Base-by-base conservation (phyloP, 2,888 invertebrate species). In the Dugesia japonica region DNA sequence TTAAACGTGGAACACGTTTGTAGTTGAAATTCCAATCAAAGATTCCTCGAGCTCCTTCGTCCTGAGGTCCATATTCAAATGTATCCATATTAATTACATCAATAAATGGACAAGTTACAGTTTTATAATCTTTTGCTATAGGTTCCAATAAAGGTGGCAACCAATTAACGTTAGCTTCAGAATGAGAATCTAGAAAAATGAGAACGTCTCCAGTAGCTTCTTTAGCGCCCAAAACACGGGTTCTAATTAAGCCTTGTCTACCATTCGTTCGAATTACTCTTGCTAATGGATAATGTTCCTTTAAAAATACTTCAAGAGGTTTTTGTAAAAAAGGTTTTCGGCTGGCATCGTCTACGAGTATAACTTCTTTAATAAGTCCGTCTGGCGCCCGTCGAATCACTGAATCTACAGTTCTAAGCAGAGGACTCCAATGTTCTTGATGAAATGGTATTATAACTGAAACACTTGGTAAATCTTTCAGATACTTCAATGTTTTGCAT, bases 21-120 rank as follows among this genome's bases (percentile, higher is more conserved):
- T 97, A 97, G 85, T 89, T 94, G 82, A 97, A 89, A 83, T 94
- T 91, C 97, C 97, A 97, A 84, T 97, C 94, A 85, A 97, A 97
- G 15, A 93, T 93, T 0, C 95, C 85, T 91, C 79, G 92, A 86
- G 92, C 92, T 0, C 94, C 94, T 83, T 92, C 92, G 86, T 94
- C 94, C 85, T 95, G 94, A 0, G 94, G 90, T 23, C 91, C 88
- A 84, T 94, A 94, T 81, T 92, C 90, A 84, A 95, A 94, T 38
- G 90, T 92, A 81, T 92, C 92, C 84, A 88, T 91, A 80, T 91
- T 92, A 75, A 97, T 87, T 78, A 94, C 90, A 86, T 94, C 92
- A 81, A 92, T 92, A 85, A 91, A 91, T 71, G 95, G 95, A 83
- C 95, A 97, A 15, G 94, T 92, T 77, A 90, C 92, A 0, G 90